A percentile compares a stretch with the other conserved stretches of the same genome.
Conservation (phyloP, 2,888 invertebrate species). For the Parthenolecanium corni region DNA sequence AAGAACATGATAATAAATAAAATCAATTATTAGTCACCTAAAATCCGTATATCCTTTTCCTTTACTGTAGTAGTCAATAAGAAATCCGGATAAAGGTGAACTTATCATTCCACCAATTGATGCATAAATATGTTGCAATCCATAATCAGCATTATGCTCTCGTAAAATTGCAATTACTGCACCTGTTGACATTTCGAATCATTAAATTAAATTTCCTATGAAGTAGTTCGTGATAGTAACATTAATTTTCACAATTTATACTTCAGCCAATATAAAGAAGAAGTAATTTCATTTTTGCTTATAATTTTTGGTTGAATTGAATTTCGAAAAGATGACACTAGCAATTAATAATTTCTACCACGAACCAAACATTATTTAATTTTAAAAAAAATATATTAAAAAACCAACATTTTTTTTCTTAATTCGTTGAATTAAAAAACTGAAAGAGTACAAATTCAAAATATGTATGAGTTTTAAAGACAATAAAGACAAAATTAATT, state of each 20-base stretch:
- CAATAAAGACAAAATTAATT: no score
- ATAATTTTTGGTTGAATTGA: no score
- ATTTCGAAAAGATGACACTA: no score
- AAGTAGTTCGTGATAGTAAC: background rate
- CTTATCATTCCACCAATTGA: conserved; percentile 67
- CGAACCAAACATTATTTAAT: no score
- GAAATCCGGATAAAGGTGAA: conserved; percentile 60
- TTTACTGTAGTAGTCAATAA: conserved; percentile 61
- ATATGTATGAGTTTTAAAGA: no score
- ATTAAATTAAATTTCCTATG: background rate
- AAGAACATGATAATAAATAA: background rate
- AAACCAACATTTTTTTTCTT: no score
- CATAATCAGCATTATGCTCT: conserved; percentile 65
- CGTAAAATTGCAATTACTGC: conserved; percentile 63
- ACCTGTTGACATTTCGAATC: conserved; percentile 38
- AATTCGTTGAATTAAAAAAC: no score
- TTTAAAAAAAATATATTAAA: no score
- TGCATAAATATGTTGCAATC: conserved; percentile 61
- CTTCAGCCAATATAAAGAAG: background rate
- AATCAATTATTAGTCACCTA: conserved; percentile 41
- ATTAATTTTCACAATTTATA: background rate
- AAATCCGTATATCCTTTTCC: conserved; percentile 61
- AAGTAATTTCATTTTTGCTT: no score
- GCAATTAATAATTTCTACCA: no score
- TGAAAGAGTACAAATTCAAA: no score